A percentile compares a stretch with the other conserved stretches of the same genome.
Conservation (phyloP, 2,113 vertebrate genomes). For the Cromileptes altivelis region DNA sequence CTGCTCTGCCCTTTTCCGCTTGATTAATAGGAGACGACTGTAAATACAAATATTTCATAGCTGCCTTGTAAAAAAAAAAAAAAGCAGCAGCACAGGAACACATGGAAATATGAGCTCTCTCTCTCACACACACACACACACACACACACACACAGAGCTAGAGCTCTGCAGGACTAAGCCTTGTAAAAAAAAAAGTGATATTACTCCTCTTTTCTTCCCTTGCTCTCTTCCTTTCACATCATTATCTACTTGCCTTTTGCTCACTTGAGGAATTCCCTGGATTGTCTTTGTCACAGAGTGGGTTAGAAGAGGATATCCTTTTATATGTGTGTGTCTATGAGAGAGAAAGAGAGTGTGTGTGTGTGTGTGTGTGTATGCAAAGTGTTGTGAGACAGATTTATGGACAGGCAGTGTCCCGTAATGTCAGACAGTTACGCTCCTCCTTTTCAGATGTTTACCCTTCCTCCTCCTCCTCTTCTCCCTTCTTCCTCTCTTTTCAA, state of each 20-base stretch:
- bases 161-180: slow-evolving; percentile 37
- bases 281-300: slow-evolving; percentile 67
- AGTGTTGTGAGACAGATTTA: slow-evolving; percentile 71
- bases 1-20: slow-evolving; percentile 82
- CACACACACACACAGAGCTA: slow-evolving; percentile 13
- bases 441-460: slow-evolving; percentile 66
- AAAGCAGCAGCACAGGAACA: slow-evolving; percentile 24
- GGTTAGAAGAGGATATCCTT: slow-evolving; percentile 52
- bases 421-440: slow-evolving; percentile 63
- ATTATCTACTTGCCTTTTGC: slow-evolving; percentile 32
- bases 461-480: slow-evolving; percentile 55
- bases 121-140: not conserved
- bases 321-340: slow-evolving; percentile 8
- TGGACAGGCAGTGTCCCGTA: slow-evolving; percentile 67
- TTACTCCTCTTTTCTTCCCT: slow-evolving; percentile 33
- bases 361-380: not conserved
- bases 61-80: slow-evolving; percentile 79
- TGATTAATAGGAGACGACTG: slow-evolving; percentile 88
- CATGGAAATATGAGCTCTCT: slow-evolving; percentile 43
- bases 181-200: slow-evolving; percentile 54
- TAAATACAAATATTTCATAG: slow-evolving; percentile 90
- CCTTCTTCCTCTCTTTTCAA: slow-evolving; percentile 28
- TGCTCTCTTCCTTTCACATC: slow-evolving; percentile 28
- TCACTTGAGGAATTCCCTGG: slow-evolving; percentile 72
- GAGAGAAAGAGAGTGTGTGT: not conserved